Conservation (phyloP, 2,797 vertebrate species). For the Thripadectes ignobilis region DNA sequence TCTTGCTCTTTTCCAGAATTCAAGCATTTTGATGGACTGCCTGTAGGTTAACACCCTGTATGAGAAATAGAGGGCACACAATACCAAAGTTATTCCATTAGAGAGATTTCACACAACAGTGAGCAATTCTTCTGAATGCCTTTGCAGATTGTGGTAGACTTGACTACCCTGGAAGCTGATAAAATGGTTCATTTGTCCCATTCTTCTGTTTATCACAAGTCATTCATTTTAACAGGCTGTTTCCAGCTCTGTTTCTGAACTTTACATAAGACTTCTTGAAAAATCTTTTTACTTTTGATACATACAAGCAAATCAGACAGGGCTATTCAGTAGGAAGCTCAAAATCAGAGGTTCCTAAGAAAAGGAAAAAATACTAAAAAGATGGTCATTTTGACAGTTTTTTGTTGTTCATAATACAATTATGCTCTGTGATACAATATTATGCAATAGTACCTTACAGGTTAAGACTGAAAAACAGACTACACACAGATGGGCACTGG, state of each 20-base stretch:
- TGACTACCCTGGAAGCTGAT: not conserved
- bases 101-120: constrained; percentile 7
- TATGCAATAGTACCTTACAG: not conserved
- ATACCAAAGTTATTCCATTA: not conserved
- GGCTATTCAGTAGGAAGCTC: not conserved
- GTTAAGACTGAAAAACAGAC: not conserved
- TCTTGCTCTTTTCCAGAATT: not conserved
- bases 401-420: not conserved
- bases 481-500: too few species aligned
- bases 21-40: not conserved
- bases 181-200: constrained; percentile 35
- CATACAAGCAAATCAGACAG: not conserved
- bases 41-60: not conserved
- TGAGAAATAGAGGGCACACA: not conserved
- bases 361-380: not conserved
- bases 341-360: not conserved
- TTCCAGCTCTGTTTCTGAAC: not conserved
- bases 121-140: not conserved
- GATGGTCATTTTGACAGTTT: not conserved
- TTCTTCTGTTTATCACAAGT: constrained; percentile 7
- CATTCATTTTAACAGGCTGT: not conserved
- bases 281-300: not conserved
- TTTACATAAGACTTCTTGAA: not conserved
- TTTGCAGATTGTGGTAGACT: not conserved
- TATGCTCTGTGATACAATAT: not conserved